Base-by-base conservation (phyloP, 2,797 vertebrate genomes). In the Chelidonichthys spinosus region DNA sequence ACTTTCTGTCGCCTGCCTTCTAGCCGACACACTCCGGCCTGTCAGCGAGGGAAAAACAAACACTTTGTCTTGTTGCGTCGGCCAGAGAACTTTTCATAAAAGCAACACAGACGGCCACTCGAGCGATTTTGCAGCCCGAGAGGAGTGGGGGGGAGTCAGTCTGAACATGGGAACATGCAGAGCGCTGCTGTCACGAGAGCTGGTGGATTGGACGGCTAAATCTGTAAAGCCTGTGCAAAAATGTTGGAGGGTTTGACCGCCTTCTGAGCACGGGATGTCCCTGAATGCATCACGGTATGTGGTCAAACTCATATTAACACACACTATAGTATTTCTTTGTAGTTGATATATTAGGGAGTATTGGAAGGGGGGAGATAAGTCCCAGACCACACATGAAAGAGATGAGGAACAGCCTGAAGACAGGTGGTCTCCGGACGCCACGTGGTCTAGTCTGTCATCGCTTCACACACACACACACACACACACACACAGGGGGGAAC, bases 371-470 rank as follows among this genome's bases (percentile, higher is more conserved):
- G 52, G 42, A 14, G 32, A 59, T 50, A 39, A 39, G 46, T 63
- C 35, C 35, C 4, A 47, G 68, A 89, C 78, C 78, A 76, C 72
- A 84, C 86, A 88, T 87, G 81, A 87, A 89, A 90, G 83, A 84
- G 77, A 83, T 55, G 84, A 89, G 69, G 69, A 88, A 76, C 74
- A 70, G 83, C 84, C 72, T 76, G 75, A 44, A 80, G 88, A 92
- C 92, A 95, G 95, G 94, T 94, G 93, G 94, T 91, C 89, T 79
- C 84, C 80, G 50, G 84, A 81, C 82, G 63, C 78, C 79, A 63
- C 69, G 79, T 69, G 40, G 75, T 76, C 64, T 59, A 66, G 52
- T 83, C 73, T 76, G 86, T 71, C 46, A 53, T 52, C 11, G 74
- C 72, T 35, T 36, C 83, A 59, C 78, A 72, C 74, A 84, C 80